Percentiles rank a stretch among this genome's conserved stretches.
phyloP scores from a whole-genome alignment of 2,113 vertebrate species.

The Notothenia coriiceps region DNA sequence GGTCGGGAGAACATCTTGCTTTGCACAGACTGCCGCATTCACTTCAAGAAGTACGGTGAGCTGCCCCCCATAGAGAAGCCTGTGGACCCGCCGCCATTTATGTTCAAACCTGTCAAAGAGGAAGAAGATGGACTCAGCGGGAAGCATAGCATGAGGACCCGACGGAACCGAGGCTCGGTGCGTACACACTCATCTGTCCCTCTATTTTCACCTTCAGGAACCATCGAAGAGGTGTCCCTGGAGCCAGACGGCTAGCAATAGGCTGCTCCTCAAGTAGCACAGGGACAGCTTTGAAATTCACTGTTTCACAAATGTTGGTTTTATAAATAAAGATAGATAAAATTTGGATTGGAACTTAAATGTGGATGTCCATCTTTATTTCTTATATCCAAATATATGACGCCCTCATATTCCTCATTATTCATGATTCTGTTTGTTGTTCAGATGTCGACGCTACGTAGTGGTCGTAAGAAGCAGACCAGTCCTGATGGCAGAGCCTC shows the following conservation, averaged over 20 bases:
- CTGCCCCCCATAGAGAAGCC: conserved; percentile 99
- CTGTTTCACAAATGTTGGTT: neutral
- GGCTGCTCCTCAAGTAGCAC: neutral
- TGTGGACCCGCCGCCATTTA: conserved; percentile 97
- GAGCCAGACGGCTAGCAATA: conserved; percentile 24
- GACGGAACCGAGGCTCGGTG: conserved; percentile 97
- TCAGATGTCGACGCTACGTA: conserved; percentile 98
- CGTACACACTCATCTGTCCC: conserved; percentile 41
- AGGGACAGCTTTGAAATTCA: neutral
- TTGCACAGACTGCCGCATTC: conserved; percentile 97
- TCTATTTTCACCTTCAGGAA: conserved; percentile 63
- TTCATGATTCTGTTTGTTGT: conserved; percentile 1
- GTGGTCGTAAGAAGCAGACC: conserved; percentile 98
- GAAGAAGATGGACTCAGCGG: conserved; percentile 98
- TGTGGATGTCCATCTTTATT: neutral
- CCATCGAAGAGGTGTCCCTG: conserved; percentile 4
- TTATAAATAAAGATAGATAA: neutral
- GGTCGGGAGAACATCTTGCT: conserved; percentile 97
- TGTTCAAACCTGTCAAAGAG: conserved; percentile 99
- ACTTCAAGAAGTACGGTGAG: conserved; percentile 99
- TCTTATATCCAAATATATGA: neutral
- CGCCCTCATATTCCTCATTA: neutral
- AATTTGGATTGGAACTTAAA: neutral
- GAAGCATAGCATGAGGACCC: conserved; percentile 99
- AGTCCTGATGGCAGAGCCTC: conserved; percentile 97